Percentiles rank a stretch among this genome's conserved stretches.
Evolutionary conservation across 2,113 vertebrate genomes (phyloP).

Genomic region (Poecile atricapillus): DNA sequence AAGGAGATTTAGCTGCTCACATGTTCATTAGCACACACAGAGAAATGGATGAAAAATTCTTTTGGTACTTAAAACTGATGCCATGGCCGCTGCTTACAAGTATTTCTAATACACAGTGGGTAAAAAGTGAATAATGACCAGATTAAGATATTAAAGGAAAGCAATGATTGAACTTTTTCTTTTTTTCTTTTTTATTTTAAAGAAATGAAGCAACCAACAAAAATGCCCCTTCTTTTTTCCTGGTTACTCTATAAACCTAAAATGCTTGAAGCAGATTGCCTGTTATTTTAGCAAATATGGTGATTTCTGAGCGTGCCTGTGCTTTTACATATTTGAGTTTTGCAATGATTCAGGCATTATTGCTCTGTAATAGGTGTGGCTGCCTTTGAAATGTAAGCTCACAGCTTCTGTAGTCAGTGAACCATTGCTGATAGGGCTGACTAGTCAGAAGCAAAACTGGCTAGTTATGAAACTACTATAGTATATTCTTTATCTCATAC

Average conservation of each 20-base stretch:
- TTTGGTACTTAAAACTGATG: conserved; percentile 59
- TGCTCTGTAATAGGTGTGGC: conserved; percentile 73
- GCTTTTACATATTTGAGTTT: conserved; percentile 64
- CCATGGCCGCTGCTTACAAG: conserved; percentile 50
- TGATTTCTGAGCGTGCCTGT: conserved; percentile 65
- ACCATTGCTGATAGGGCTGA: conserved; percentile 79
- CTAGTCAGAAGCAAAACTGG: conserved; percentile 86
- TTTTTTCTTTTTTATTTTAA: background rate
- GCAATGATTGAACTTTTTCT: conserved; percentile 78
- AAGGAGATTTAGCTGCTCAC: conserved; percentile 58
- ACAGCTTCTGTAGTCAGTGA: conserved; percentile 65
- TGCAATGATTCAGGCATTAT: conserved; percentile 66
- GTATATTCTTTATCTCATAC: conserved; percentile 88
- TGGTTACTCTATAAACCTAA: conserved; percentile 35
- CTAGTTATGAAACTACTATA: conserved; percentile 83
- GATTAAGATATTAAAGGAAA: conserved; percentile 79
- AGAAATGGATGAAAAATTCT: conserved; percentile 56
- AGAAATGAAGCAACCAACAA: conserved; percentile 67
- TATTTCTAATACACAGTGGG: conserved; percentile 25
- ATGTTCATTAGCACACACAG: conserved; percentile 60
- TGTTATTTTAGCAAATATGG: conserved; percentile 70
- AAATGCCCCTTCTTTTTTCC: background rate
- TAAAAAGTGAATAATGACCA: conserved; percentile 60
- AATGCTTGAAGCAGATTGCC: conserved; percentile 64
- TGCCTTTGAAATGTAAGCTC: conserved; percentile 70